A percentile compares a stretch with the other conserved stretches of the same genome.
Conservation (phyloP, 2,888 invertebrate species). For the Netelia inedita region DNA sequence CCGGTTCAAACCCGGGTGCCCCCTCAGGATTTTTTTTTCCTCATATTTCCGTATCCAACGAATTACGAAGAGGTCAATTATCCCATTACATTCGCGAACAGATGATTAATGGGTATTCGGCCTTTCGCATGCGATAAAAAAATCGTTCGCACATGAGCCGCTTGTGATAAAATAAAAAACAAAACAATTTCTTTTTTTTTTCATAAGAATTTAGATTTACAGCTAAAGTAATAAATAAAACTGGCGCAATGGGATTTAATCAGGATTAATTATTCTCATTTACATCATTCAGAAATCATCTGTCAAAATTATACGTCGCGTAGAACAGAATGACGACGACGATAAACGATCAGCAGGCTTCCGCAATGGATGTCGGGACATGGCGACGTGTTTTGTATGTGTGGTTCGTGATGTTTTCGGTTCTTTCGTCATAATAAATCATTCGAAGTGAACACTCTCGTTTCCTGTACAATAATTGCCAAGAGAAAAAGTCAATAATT, state of each 20-base stretch:
- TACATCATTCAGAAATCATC: constrained; percentile 20
- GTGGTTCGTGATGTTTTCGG: constrained; percentile 74
- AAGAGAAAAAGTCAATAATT: background rate
- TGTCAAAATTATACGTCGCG: constrained; percentile 58
- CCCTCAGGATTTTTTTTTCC: constrained; percentile 60
- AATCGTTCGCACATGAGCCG: background rate
- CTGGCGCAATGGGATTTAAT: too few relatives aligned
- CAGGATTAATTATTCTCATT: too few relatives aligned
- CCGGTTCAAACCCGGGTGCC: constrained; percentile 80
- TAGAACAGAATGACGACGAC: constrained; percentile 44
- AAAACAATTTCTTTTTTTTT: background rate
- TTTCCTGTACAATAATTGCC: background rate
- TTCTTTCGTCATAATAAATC: constrained; percentile 57
- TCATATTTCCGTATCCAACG: background rate
- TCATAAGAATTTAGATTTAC: background rate
- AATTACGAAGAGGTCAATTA: too few relatives aligned
- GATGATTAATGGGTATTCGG: background rate
- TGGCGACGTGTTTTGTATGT: constrained; percentile 74
- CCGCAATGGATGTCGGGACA: constrained; percentile 73
- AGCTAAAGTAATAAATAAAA: too few relatives aligned
- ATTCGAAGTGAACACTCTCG: background rate
- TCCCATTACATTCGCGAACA: background rate
- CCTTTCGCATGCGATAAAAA: background rate
- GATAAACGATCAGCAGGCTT: constrained; percentile 24
- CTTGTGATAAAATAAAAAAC: background rate